Base-by-base conservation (phyloP, 2,888 invertebrate species). In the Glaucopsyche alexis region DNA sequence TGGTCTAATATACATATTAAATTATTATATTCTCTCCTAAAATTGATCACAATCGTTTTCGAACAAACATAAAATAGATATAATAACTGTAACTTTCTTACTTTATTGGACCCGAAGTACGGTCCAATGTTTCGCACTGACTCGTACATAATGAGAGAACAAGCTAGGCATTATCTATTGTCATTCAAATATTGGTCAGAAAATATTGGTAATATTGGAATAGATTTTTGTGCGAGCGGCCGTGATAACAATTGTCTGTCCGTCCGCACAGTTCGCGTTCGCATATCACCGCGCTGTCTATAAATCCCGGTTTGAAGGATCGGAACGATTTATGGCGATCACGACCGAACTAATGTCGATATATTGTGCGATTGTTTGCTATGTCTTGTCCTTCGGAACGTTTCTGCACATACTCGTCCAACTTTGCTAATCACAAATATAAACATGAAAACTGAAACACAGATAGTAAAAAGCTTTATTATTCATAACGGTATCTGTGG, bases 271-370 rank as follows among this genome's bases (percentile, higher is more conserved):
- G 19, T 13, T 60, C 14, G 29, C 60, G 6, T 9, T 14, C 42
- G n/a, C 66, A 42, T n/a, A n/a, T 66, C 66, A 66, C 42, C n/a
- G 66, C 42, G n/a, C 66, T 42, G 66, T 42, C 65, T 9, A 42
- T 66, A 66, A 42, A 66, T 66, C 66, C 66, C 66, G 16, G 66
- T 66, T 66, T 66, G 66, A 66, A 42, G 42, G 40, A 66, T 65
- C 38, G 14, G 6, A 1, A n/a, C 42, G 9, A 66, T 66, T 42
- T 66, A 66, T 66, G 42, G 42, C 42, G 16, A 66, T 66, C 66
- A 66, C n/a, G 66, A 42, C 40, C 2, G 6, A 66, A 66, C 66
- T 42, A 66, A 66, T 66, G 66, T 66, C 66, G 66, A 40, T 66
- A 42, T 16, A 66, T 66, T 40, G n/a, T 66, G 42, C 8, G n/a